These are phyloP conservation scores for Adrianichthys oophorus DNA, from an alignment of 2,797 vertebrate genomes.

Conservation along the genomic window DNA sequence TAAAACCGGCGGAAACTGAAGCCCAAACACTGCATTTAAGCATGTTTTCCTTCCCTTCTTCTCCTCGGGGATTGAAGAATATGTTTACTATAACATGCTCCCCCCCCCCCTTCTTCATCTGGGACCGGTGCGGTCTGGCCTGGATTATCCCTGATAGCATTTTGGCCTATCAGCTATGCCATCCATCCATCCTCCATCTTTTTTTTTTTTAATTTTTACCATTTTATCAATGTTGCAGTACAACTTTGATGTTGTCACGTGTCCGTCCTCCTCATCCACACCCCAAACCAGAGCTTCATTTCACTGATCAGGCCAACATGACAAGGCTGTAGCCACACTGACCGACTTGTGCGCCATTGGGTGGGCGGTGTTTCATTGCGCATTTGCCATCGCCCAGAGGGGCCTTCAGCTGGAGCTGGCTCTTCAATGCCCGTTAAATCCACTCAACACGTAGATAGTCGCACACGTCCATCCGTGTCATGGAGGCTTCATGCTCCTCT, in stretches of 20 bases:
- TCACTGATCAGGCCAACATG: constrained; percentile 28
- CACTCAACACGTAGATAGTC: background rate
- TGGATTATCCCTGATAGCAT: constrained; percentile 47
- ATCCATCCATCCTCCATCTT: constrained; percentile 13
- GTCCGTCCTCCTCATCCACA: constrained; percentile 46
- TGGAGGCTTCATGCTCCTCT: constrained; percentile 24
- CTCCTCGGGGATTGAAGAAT: constrained; percentile 30
- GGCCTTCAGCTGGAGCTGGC: constrained; percentile 34
- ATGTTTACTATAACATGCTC: constrained; percentile 23
- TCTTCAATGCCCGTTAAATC: constrained; percentile 34
- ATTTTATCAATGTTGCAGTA: background rate
- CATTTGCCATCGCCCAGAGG: constrained; percentile 59
- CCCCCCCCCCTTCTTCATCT: constrained; percentile 12
- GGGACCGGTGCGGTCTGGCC: constrained; percentile 36
- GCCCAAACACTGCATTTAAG: constrained; percentile 53
- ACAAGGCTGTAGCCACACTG: constrained; percentile 41
- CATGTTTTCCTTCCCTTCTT: constrained; percentile 20
- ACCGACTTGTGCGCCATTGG: constrained; percentile 61
- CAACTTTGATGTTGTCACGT: background rate
- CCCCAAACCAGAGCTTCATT: constrained; percentile 32
- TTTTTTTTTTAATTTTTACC: background rate
- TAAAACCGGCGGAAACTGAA: constrained; percentile 53
- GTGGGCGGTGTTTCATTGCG: constrained; percentile 69
- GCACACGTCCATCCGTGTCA: constrained; percentile 18
- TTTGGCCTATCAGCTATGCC: constrained; percentile 17